Evolutionary conservation across 2,113 vertebrate genomes (phyloP).

Genomic region (Dolichotis patagonum): DNA sequence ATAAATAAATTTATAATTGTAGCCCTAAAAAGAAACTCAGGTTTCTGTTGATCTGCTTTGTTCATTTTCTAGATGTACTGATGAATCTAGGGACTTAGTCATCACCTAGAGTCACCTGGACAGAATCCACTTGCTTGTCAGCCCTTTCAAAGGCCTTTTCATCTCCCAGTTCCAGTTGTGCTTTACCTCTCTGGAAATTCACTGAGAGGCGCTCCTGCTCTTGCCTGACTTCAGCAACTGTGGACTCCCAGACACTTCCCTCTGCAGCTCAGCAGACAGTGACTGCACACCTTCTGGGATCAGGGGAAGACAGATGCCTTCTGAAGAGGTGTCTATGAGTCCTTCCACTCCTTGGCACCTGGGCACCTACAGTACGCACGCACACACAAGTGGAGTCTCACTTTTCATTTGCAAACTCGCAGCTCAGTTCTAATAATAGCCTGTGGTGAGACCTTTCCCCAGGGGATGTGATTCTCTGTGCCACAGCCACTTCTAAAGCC

Average conservation of each 20-base stretch:
- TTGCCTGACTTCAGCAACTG: slow-evolving; percentile 6
- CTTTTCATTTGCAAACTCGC: slow-evolving; percentile 68
- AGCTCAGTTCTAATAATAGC: slow-evolving; percentile 43
- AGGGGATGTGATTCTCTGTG: background rate
- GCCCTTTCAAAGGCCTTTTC: background rate
- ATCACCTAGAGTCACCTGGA: background rate
- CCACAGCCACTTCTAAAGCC: slow-evolving; percentile 46
- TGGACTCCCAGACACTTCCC: slow-evolving; percentile 4
- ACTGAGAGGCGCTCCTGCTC: background rate
- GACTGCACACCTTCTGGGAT: slow-evolving; percentile 78
- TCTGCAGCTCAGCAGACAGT: slow-evolving; percentile 57
- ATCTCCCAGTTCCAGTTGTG: background rate
- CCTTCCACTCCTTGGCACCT: slow-evolving; percentile 34
- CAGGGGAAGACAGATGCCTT: slow-evolving; percentile 82
- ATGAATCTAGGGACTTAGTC: background rate
- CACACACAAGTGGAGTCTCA: background rate
- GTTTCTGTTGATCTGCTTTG: background rate
- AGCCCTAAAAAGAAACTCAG: background rate
- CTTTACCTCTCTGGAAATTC: slow-evolving; percentile 1
- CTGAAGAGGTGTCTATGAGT: slow-evolving; percentile 64
- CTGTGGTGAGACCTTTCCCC: slow-evolving; percentile 70
- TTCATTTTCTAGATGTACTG: background rate
- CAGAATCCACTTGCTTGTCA: background rate
- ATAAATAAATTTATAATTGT: background rate
- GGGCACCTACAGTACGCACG: background rate